Conservation (phyloP, 2,113 vertebrate species). For the Carassius carassius region DNA sequence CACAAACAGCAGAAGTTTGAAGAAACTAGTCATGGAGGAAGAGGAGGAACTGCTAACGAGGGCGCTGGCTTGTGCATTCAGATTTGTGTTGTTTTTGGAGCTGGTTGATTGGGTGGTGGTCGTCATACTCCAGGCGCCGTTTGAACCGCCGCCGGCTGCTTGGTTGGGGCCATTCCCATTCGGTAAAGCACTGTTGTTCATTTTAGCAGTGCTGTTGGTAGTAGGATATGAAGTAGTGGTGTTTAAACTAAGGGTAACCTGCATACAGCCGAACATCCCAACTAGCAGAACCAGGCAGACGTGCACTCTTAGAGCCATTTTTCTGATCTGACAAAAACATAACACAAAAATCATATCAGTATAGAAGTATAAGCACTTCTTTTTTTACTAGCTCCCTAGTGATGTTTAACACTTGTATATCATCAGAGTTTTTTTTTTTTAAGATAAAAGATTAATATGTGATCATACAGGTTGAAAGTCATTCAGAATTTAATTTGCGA, state of each 20-base stretch:
- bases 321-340: not conserved
- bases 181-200: no score
- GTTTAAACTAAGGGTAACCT: fast-evolving
- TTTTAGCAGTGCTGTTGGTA: not conserved
- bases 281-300: not conserved
- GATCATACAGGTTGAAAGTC: not conserved
- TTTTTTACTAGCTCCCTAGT: not conserved
- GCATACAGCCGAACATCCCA: not conserved
- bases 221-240: not conserved
- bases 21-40: not conserved
- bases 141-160: not conserved
- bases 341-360: not conserved
- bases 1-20: not conserved
- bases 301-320: slow-evolving; percentile 21
- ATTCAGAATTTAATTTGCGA: not conserved
- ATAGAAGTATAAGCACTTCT: not conserved
- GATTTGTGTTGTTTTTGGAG: not conserved
- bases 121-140: not conserved
- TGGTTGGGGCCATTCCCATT: not conserved
- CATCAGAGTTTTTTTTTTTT: not conserved
- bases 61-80: not conserved
- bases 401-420: not conserved
- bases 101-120: not conserved
- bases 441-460: not conserved
- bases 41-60: not conserved